Evolutionary conservation across 2,797 vertebrate genomes (phyloP), one percentile per base, ranked within the genome.

Genomic region (Danio tinwini): DNA sequence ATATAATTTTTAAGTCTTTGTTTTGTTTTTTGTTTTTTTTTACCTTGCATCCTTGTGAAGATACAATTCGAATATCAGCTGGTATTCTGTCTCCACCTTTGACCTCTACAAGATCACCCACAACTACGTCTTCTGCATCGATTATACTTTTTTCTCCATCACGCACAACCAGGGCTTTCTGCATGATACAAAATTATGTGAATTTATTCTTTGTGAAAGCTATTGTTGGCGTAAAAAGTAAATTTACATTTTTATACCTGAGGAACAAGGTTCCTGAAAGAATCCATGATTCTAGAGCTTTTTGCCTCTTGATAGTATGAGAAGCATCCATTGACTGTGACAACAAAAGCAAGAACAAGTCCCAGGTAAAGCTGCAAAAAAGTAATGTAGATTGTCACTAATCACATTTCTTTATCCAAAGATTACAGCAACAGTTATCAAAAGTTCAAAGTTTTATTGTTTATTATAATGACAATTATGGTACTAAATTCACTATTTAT

Each of bases 291-390:
- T 91, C 96, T 97, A 16, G 96, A 98, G 89, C 97, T 98, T 88
- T 99, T 99, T 21, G 96, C 96, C 86, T 99, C 97, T 94, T 99
- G 97, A 86, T 98, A 98, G 80, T 99, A 99, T 47, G 97, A 99
- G 93, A 98, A 99, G 65, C 97, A 98, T 58, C 97, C 97, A 85
- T 97, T 99, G 91, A 98, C 93, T 90, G 98, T 97, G 88, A 99
- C 97, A 0, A 99, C 97, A 84, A 96, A 96, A 12, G 96, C 91
- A 45, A 99, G 93, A 68, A 98, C 97, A 45, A 99, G 85, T 62
- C 97, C 97, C 14, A 98, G 94, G 84, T 97, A 98, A 81, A 97
- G 88, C 96, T 98, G 88, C 37, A 75, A 16, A 47, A 3, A 64
- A 63, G 73, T 16, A 16, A 55, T 44, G 5, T 58, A 45, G 68